Percentiles rank a stretch among this genome's conserved stretches.
Evolutionary conservation across 2,888 invertebrate genomes (phyloP).

Genomic region (Cantharis lateralis): DNA sequence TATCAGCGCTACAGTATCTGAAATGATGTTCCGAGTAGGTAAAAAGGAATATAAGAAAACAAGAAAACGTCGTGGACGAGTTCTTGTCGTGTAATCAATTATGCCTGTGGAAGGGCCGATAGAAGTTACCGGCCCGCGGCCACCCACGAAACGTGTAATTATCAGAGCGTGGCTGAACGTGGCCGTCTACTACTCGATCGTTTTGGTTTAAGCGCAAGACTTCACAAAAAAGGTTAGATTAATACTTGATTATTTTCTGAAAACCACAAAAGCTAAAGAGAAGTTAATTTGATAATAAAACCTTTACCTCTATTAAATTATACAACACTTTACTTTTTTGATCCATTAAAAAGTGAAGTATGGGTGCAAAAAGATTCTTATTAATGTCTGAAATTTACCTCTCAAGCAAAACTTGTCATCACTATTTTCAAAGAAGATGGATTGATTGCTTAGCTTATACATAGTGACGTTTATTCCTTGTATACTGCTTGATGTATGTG

Average conservation of each 20-base stretch:
- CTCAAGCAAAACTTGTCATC: slow-evolving; percentile 23
- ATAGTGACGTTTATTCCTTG: slow-evolving; percentile 35
- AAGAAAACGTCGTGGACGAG: slow-evolving; percentile 36
- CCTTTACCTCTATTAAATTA: not conserved
- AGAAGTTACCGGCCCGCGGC: slow-evolving; percentile 32
- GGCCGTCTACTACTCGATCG: slow-evolving; percentile 26
- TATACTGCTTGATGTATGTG: slow-evolving; percentile 35
- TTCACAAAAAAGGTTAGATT: slow-evolving; percentile 16
- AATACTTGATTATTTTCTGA: slow-evolving; percentile 2
- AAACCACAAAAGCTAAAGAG: not conserved
- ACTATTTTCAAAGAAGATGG: slow-evolving; percentile 29
- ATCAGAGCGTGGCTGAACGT: slow-evolving; percentile 29
- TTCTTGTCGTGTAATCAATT: slow-evolving; percentile 40
- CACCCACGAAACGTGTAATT: slow-evolving; percentile 44
- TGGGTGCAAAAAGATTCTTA: slow-evolving; percentile 18
- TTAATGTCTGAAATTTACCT: slow-evolving; percentile 24
- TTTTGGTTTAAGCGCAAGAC: slow-evolving; percentile 23
- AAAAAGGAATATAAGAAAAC: slow-evolving; percentile 37
- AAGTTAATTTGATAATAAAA: not conserved
- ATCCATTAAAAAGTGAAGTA: slow-evolving; percentile 13
- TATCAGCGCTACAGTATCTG: slow-evolving; percentile 40
- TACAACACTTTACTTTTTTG: not conserved
- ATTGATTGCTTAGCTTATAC: slow-evolving; percentile 37
- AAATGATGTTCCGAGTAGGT: slow-evolving; percentile 35
- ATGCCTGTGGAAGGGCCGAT: slow-evolving; percentile 34